Evolutionary conservation across 2,888 invertebrate genomes (phyloP), one percentile per base, ranked within the genome.

Genomic region (Ormyrus labotus): DNA sequence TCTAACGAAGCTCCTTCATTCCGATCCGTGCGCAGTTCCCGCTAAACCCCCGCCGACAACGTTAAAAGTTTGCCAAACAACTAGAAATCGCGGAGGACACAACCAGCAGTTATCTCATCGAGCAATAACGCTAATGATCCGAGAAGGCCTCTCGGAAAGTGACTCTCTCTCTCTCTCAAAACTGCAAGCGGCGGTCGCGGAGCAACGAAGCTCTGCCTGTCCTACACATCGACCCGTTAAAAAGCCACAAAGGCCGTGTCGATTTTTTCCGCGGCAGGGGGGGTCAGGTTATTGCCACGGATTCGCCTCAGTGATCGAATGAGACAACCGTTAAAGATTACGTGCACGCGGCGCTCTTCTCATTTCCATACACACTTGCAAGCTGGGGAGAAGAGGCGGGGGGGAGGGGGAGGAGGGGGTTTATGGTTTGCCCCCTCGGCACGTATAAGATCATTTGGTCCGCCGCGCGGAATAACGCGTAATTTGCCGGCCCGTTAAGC

Each of bases 401-500:
- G 7, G 11, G 11, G 19, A 55, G 7, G n/a, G 11, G 55, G 13
- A 10, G 61, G 63, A 13, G 61, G 45, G n/a, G 68, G 55, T 72
- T 78, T 71, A 60, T 72, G 55, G 34, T 2, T 4, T 9, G 58
- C 50, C 19, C 48, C 53, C 57, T 51, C 9, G 10, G 74, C 57
- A 50, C 60, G 48, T 47, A n/a, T 19, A 55, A 55, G 67, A 68
- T 63, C 57, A 48, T 57, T 69, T 69, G 10, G 67, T 19, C 1
- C 34, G 13, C 45, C 5, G 19, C 8, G 47, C 68, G 58, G 13
- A 13, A 60, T 50, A 55, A 51, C 73, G 73, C 51, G 78, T 72
- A 71, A 81, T 81, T 81, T 81, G 67, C 58, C 61, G 72, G 75
- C 64, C 75, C 78, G 81, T 78, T 81, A 78, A 81, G 75, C 70